These are phyloP conservation scores for Caenorhabditis afra DNA, from an alignment of 2,888 invertebrate genomes.

Conservation along the genomic window DNA sequence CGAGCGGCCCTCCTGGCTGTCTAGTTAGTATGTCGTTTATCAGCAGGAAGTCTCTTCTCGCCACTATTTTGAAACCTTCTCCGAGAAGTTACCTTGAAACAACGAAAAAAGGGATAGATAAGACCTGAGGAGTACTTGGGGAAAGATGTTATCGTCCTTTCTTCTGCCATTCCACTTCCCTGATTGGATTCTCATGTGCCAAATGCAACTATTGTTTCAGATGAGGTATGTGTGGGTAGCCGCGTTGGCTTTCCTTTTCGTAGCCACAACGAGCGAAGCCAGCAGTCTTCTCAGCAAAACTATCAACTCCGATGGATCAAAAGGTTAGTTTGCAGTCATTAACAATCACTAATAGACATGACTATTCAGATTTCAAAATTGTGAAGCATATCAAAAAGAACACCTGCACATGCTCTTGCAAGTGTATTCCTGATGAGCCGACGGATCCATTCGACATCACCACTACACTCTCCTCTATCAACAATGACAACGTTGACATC, in stretches of 20 bases:
- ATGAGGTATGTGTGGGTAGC: conserved; percentile 52
- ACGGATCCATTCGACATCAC: conserved; percentile 47
- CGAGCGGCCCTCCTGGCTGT: background rate
- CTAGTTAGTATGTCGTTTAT: conserved; percentile 44
- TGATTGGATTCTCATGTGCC: conserved; percentile 6
- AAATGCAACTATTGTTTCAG: conserved; percentile 29
- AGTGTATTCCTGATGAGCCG: conserved; percentile 61
- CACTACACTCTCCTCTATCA: conserved; percentile 37
- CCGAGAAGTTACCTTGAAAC: conserved; percentile 49
- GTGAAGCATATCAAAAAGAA: conserved; percentile 67
- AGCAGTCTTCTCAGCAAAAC: conserved; percentile 66
- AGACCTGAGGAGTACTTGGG: too few relatives aligned
- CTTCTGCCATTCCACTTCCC: background rate
- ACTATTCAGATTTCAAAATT: conserved; percentile 67
- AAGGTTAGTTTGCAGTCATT: conserved; percentile 43
- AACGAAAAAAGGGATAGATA: conserved; percentile 11
- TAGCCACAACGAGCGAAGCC: conserved; percentile 1
- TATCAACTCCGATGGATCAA: conserved; percentile 64
- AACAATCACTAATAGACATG: background rate
- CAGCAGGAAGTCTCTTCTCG: conserved; percentile 45
- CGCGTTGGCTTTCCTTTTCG: conserved; percentile 12
- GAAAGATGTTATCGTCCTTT: conserved; percentile 56
- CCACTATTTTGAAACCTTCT: conserved; percentile 24
- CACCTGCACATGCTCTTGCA: conserved; percentile 65
- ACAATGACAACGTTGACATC: conserved; percentile 64